These are phyloP conservation scores for Porites evermanni DNA, from an alignment of 92 coral and sea anemone genomes.

Conservation along the genomic window DNA sequence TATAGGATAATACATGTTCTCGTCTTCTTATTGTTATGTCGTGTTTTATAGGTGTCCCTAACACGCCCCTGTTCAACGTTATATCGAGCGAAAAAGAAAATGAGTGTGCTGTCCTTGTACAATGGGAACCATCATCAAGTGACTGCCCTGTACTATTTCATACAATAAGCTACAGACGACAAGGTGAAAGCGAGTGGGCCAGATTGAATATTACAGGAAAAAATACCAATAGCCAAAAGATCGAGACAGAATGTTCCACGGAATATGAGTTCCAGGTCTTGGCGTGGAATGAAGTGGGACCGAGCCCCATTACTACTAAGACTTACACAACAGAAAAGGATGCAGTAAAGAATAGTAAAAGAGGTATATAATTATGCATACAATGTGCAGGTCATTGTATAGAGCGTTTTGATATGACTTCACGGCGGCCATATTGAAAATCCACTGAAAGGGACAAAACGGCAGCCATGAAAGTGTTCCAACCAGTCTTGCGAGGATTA, in stretches of 20 bases:
- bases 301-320: neutral
- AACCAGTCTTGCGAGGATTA: too few relatives aligned
- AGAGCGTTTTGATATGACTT: too few relatives aligned
- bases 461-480: too few relatives aligned
- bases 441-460: too few relatives aligned
- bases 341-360: neutral
- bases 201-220: neutral
- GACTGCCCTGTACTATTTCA: constrained; percentile 18
- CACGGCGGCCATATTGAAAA: too few relatives aligned
- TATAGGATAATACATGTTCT: too few relatives aligned
- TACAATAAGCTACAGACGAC: constrained; percentile 1
- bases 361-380: too few relatives aligned
- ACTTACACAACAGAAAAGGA: neutral
- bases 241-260: neutral
- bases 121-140: neutral
- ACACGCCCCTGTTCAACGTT: neutral
- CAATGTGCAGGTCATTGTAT: too few relatives aligned
- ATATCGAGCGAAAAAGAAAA: neutral
- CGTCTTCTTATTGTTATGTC: neutral
- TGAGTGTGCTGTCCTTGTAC: neutral
- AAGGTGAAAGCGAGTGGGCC: neutral
- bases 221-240: neutral
- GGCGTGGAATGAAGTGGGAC: constrained; percentile 16
- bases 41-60: neutral
- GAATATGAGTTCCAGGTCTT: constrained; percentile 17